Evolutionary conservation across 2,113 vertebrate species (phyloP), one percentile per base, ranked within the genome.

Genomic region (Empidonax alnorum): DNA sequence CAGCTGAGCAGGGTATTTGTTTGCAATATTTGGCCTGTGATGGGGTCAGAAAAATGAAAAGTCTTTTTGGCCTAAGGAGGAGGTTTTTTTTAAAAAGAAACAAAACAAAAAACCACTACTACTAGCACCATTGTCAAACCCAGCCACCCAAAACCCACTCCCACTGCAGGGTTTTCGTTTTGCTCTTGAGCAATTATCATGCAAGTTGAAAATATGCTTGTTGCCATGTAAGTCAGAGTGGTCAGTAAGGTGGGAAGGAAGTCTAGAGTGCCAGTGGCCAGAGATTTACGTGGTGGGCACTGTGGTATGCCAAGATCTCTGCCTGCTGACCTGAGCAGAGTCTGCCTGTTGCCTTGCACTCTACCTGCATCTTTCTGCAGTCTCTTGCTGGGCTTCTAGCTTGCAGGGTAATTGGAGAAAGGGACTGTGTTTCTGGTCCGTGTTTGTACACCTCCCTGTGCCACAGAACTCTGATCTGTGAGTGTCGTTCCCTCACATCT

Each of bases 401-500:
- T 42, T 81, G 55, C 39, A 72, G 44, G 76, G 24, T 44, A 17
- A 3, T 0, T 78, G 44, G 44, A 39, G 47, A 74, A 46, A 65
- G 52, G 61, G 25, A 3, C 11, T 0, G 0, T 71, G 12, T 87
- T 84, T 80, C 59, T 84, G 28, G 12, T 31, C 21, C 15, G 6
- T 50, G 30, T 61, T 83, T 50, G 24, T 69, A 12, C 6, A 7
- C 31, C 0, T 3, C 21, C 21, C 28, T 61, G 30, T 15, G 10
- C 59, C 37, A 19, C 46, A 66, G 30, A 80, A 6, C 58, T 67
- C 30, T 21, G 12, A 7, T 66, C 18, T 55, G 6, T 50, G n/a
- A 39, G 18, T 0, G 0, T 66, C 31, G 6, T 59, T 87, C 31
- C 21, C 21, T 21, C 47, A 44, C 17, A 44, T 18, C 42, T 44